A percentile compares a stretch with the other conserved stretches of the same genome.
Evolutionary conservation across 2,113 vertebrate genomes (phyloP).

Genomic region (Hippolais icterina): DNA sequence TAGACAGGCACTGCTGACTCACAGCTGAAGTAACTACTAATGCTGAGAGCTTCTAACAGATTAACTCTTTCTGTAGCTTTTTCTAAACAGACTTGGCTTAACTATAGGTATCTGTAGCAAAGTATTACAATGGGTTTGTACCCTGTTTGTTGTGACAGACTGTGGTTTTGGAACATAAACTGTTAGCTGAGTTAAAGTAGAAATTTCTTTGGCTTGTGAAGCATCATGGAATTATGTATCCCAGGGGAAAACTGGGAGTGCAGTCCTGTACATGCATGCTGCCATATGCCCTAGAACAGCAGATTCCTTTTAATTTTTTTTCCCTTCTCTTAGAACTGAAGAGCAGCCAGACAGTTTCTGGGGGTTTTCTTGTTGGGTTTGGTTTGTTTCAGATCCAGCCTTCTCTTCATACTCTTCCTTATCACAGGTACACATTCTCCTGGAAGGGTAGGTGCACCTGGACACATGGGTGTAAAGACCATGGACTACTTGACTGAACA

Average conservation of each 20-base stretch:
- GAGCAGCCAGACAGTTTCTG: background rate
- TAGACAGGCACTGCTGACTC: conserved; percentile 61
- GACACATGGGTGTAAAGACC: background rate
- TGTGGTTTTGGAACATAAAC: background rate
- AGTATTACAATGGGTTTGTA: background rate
- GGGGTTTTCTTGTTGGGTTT: background rate
- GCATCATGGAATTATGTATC: background rate
- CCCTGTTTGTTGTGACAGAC: background rate
- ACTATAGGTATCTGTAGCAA: background rate
- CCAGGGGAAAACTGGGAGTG: background rate
- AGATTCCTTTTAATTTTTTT: background rate
- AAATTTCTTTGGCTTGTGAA: background rate
- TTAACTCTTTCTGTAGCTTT: conserved; percentile 6
- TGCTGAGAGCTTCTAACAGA: background rate
- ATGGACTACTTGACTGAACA: background rate
- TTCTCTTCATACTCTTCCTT: background rate
- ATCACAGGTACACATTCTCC: background rate
- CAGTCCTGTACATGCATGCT: background rate
- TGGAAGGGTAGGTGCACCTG: background rate
- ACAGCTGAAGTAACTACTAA: conserved; percentile 7
- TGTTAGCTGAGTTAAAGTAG: conserved; percentile 2
- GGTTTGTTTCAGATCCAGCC: background rate
- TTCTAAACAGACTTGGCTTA: background rate
- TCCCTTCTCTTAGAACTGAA: background rate
- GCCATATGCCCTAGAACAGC: background rate